Evolutionary conservation across 2,113 vertebrate species (phyloP), one percentile per base, ranked within the genome.

Genomic region (Hepsetus odoe): DNA sequence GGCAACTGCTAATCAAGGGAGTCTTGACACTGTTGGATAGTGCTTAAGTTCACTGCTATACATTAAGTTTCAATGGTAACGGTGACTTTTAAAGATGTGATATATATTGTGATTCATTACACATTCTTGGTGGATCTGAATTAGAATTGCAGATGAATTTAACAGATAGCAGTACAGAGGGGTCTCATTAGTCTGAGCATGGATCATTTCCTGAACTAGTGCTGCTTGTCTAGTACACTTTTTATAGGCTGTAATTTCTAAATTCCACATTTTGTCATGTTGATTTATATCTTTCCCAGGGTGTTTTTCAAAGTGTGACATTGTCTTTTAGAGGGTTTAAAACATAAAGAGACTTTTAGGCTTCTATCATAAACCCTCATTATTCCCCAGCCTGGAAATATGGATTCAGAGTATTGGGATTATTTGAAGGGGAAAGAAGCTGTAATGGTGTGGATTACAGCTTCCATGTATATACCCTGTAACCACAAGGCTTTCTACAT

Each of bases 341-440:
- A 69, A 22, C 72, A 56, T 72, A 75, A 40, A 46, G 26, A 58
- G 67, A 61, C 35, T 64, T 66, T 72, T 72, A 14, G 80, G 82
- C 53, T 80, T 71, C 68, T 49, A 24, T 75, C 68, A 33, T 77
- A 84, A 82, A 76, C 74, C 72, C 69, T 62, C 65, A 56, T 53
- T 76, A 83, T 77, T 69, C 77, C 42, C 49, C 76, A 88, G 85
- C 80, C 87, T 85, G 87, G 83, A 87, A 89, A 83, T 78, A 80
- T 78, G 77, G 85, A 85, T 86, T 90, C 85, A 85, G 79, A 71
- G 71, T 80, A 84, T 85, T 79, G 61, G 80, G 87, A 55, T 77
- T 83, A 80, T 83, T 83, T 73, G 72, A 80, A 82, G 87, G 85
- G 88, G 85, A 85, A 70, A 65, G 35, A 33, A 55, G 58, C 70